Percentiles rank a stretch among this genome's conserved stretches.
Evolutionary conservation across 2,113 vertebrate species (phyloP).

Genomic region (Tricholaema leucomelas): DNA sequence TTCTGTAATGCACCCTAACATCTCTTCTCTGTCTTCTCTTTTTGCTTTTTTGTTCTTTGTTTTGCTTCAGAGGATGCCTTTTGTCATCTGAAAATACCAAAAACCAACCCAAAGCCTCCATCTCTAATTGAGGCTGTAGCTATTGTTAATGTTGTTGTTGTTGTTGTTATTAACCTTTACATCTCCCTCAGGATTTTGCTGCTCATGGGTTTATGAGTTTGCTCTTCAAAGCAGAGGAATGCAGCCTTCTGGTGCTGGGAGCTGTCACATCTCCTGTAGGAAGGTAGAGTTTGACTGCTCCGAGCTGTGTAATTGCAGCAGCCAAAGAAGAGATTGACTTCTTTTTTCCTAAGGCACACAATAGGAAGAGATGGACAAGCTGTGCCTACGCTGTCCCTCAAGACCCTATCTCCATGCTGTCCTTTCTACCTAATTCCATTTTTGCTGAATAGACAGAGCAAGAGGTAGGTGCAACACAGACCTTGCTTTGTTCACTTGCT

Average conservation of each 20-base stretch:
- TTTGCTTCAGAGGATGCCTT: background rate
- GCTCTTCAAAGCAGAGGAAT: constrained; percentile 16
- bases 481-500: background rate
- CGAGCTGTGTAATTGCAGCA: constrained; percentile 11
- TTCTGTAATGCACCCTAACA: background rate
- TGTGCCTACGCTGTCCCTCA: background rate
- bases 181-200: constrained; percentile 22
- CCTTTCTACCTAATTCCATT: background rate
- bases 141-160: background rate
- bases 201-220: constrained; percentile 39
- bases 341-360: background rate
- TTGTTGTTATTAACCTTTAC: constrained; percentile 1
- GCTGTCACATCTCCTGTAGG: constrained; percentile 24
- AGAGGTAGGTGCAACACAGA: background rate
- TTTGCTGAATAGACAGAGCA: background rate
- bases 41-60: background rate
- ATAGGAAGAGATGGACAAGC: background rate
- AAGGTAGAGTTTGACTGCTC: constrained; percentile 39
- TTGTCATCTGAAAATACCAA: background rate
- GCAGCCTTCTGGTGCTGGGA: background rate
- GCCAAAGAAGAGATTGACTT: background rate
- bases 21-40: background rate
- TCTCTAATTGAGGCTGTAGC: background rate
- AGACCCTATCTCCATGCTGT: background rate
- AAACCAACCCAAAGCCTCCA: constrained; percentile 1